Base-by-base conservation (phyloP, 2,888 invertebrate species). In the Aplocera efformata region DNA sequence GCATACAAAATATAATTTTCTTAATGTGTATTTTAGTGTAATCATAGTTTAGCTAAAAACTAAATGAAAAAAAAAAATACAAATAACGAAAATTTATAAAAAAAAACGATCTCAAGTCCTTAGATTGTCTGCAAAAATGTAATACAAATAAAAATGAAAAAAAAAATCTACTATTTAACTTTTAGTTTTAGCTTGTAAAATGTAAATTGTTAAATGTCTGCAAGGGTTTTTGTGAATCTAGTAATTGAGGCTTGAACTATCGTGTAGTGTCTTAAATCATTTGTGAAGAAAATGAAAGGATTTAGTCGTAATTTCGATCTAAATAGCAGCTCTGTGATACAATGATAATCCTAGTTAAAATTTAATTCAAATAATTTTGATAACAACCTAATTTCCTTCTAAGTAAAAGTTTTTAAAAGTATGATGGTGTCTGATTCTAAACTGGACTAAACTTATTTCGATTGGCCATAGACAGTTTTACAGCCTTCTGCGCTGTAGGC, bases 91-190 rank as follows among this genome's bases (percentile, higher is more conserved):
- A 78, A 78, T 69, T 63, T 48, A 60, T n/a, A 58, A 66, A 81
- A 79, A 78, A 80, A 80, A 74, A 74, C 69, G 81, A 81, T 81
- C 81, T 82, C 81, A 75, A 61, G 32, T 34, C 40, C 27, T 42
- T 36, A 42, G 38, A 37, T 36, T 25, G 44, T 42, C 34, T 17
- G 30, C 27, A 33, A 25, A 36, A 43, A 28, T 27, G 22, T 21
- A 22, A 8, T n/a, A n/a, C 6, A 11, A 29, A 13, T 20, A 21
- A 13, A 7, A 17, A 25, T 33, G 10, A 10, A 3, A 21, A 21
- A 31, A 31, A 20, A 21, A 22, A 7, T 24, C 13, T 32, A n/a
- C 24, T 7, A 11, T 23, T 30, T 20, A 6, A 20, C 29, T 21
- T 13, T 30, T 25, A 20, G 17, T 37, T 34, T 10, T 10, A 10